Base-by-base conservation (phyloP, 2,888 invertebrate genomes). In the Drosophila fungiperda region DNA sequence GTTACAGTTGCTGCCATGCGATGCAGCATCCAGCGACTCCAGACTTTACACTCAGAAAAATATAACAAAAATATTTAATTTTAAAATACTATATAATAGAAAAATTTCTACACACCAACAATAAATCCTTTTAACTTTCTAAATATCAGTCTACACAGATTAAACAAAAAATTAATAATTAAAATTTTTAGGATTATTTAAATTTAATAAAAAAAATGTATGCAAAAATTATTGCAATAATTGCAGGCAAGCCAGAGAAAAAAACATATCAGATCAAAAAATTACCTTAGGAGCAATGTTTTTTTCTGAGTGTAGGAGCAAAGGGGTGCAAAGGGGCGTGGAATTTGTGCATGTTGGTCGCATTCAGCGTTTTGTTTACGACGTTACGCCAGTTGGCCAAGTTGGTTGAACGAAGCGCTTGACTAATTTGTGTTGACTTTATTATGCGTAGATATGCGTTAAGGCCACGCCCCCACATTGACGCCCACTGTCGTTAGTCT, bases 311-410 rank as follows among this genome's bases (percentile, higher is more conserved):
- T 23, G 38, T 48, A 49, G 23, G 11, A 48, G 20, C n/a, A 29
- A 52, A 15, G 36, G 12, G 29, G 49, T 17, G 50, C 58, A 42
- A 48, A 45, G 49, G 45, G 42, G 67, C 57, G 61, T 49, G 64
- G 67, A 73, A 80, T 70, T 85, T 71, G 85, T 89, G 86, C 88
- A 83, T 87, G 89, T 72, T 76, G 76, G 55, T 71, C 76, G 83
- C 88, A 83, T 89, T 85, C 83, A 86, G 68, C 80, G 73, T 76
- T 75, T 83, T 90, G 89, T 87, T 87, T 87, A 86, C 89, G 90
- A 77, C 80, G 75, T 65, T 75, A 73, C 73, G 80, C 55, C 72
- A 82, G 45, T 76, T 82, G 65, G 66, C 29, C 35, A 38, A 55
- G 55, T 67, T 76, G 68, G 70, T 59, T 62, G 59, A 45, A 45